Evolutionary conservation across 1,140 invertebrate species (phyloP).

Genomic region (Apocrypta bakeri): DNA sequence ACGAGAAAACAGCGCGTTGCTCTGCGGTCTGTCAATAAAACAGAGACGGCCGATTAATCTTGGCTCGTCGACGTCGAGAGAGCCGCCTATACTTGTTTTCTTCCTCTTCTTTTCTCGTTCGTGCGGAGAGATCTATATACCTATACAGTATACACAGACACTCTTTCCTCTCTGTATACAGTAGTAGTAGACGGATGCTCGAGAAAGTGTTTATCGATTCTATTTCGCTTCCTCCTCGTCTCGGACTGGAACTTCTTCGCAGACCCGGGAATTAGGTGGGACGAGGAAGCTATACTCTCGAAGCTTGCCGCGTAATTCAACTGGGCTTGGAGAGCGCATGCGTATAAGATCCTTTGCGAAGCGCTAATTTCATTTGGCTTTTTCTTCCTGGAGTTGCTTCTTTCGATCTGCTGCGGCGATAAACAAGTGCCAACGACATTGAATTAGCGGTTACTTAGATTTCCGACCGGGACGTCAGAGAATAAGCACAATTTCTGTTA

Average conservation of each 20-base stretch:
- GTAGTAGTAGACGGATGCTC: neutral
- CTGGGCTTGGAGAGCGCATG: neutral
- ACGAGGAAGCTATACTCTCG: neutral
- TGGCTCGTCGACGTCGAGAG: neutral
- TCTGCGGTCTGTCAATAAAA: constrained; percentile 42
- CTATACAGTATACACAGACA: no score
- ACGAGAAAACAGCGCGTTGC: neutral
- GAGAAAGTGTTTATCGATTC: constrained; percentile 46
- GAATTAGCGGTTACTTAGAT: no score
- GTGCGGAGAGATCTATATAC: neutral
- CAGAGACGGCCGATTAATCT: constrained; percentile 47
- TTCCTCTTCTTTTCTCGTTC: neutral
- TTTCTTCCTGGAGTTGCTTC: neutral
- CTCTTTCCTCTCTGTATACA: neutral
- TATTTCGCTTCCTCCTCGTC: neutral
- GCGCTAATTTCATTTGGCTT: neutral
- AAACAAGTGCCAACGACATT: no score
- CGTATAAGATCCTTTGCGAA: neutral
- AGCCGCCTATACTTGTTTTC: neutral
- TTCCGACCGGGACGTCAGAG: no score
- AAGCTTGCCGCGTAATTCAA: neutral
- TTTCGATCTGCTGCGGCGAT: neutral
- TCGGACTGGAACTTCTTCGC: neutral
- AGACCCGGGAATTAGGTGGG: neutral
- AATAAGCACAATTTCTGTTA: no score